phyloP scores from a whole-genome alignment of 2,888 invertebrate species.

The Liposcelis brunnea region DNA sequence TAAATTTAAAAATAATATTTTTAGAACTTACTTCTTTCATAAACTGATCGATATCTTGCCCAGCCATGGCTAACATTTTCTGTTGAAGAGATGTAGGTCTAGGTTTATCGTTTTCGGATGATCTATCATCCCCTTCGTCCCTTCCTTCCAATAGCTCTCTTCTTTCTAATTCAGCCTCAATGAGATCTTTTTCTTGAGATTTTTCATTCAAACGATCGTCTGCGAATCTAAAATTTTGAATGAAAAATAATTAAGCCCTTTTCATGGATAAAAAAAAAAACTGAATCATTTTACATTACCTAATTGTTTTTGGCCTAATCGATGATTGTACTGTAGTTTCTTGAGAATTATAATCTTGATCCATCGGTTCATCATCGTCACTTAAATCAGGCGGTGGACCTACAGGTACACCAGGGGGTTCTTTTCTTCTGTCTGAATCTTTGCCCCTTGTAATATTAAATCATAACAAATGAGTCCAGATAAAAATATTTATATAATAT shows the following conservation, averaged over 20 bases:
- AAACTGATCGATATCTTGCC: slow-evolving; percentile 81
- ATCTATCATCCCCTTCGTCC: slow-evolving; percentile 19
- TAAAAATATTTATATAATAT: neutral
- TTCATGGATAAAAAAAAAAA: neutral
- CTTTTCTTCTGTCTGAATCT: slow-evolving; percentile 27
- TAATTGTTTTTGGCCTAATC: neutral
- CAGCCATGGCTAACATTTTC: slow-evolving; percentile 73
- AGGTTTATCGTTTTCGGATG: slow-evolving; percentile 15
- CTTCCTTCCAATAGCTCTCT: slow-evolving; percentile 15
- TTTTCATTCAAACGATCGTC: slow-evolving; percentile 22
- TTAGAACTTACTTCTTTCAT: slow-evolving; percentile 50
- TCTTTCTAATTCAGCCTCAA: slow-evolving; percentile 19
- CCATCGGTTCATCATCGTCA: slow-evolving; percentile 30
- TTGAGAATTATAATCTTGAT: neutral
- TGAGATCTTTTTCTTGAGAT: slow-evolving; percentile 19
- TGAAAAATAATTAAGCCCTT: neutral
- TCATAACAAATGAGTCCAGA: slow-evolving; percentile 6
- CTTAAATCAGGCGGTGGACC: slow-evolving; percentile 64
- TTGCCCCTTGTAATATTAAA: slow-evolving; percentile 18
- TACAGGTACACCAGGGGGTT: slow-evolving; percentile 75
- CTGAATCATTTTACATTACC: too few relatives aligned
- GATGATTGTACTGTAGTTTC: slow-evolving; percentile 13
- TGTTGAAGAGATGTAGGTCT: slow-evolving; percentile 68
- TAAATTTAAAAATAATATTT: neutral
- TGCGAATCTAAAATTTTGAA: slow-evolving; percentile 20